Conservation (phyloP, 2,888 invertebrate species). For the Helobdella robusta region DNA sequence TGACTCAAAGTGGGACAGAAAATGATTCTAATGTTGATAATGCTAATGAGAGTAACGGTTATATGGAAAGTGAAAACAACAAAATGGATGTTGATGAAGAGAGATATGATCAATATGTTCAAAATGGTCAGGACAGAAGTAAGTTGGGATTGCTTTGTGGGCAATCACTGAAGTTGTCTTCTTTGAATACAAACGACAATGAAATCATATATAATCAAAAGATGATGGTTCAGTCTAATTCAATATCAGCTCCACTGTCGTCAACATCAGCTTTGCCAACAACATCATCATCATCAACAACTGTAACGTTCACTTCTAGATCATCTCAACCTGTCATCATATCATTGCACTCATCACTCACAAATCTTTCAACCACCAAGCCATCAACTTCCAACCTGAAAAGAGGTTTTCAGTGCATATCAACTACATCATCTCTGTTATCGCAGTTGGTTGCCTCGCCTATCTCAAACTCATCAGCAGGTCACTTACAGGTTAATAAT, state of each 20-base stretch:
- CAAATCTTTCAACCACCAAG: no score
- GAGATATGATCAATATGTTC: background rate
- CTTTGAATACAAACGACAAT: background rate
- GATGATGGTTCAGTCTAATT: background rate
- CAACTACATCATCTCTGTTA: no score
- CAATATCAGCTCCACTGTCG: background rate
- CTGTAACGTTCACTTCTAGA: no score
- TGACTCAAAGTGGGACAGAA: background rate
- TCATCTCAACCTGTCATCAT: no score
- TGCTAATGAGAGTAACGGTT: background rate
- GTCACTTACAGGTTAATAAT: no score
- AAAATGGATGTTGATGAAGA: no score
- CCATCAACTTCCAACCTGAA: no score
- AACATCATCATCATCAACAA: constrained; percentile 2
- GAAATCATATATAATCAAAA: background rate
- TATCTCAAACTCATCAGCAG: no score
- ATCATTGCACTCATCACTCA: no score
- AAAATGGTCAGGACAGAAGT: background rate
- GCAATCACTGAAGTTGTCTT: background rate
- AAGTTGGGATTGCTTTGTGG: background rate
- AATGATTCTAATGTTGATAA: background rate
- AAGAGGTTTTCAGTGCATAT: no score
- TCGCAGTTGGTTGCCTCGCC: no score
- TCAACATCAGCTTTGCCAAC: background rate
- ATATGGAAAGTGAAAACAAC: background rate